These are phyloP conservation scores for Trachelus tabidus DNA, from an alignment of 2,888 invertebrate species.

Conservation along the genomic window DNA sequence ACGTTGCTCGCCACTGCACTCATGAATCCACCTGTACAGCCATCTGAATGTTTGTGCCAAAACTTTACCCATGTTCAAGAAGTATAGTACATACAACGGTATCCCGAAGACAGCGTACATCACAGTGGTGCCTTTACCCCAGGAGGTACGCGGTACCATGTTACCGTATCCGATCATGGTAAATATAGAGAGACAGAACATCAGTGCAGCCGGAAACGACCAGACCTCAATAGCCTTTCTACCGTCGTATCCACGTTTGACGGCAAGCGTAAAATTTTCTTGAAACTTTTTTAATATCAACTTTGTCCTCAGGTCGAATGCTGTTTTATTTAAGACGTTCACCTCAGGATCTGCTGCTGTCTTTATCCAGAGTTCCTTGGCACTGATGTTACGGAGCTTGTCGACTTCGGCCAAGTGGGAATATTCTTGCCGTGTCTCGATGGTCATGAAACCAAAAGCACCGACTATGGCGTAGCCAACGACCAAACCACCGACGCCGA, in stretches of 20 bases:
- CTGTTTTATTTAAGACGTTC: slow-evolving; percentile 77
- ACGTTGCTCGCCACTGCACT: slow-evolving; percentile 65
- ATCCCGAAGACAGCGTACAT: slow-evolving; percentile 90
- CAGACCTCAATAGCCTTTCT: slow-evolving; percentile 76
- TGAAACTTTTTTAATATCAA: slow-evolving; percentile 76
- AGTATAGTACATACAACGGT: slow-evolving; percentile 87
- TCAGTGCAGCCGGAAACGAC: slow-evolving; percentile 88
- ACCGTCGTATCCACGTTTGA: slow-evolving; percentile 79
- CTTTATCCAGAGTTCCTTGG: slow-evolving; percentile 76
- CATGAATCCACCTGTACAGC: slow-evolving; percentile 58
- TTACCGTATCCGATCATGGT: slow-evolving; percentile 95
- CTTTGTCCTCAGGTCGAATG: slow-evolving; percentile 74
- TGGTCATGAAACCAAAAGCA: slow-evolving; percentile 82
- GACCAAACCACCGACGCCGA: slow-evolving; percentile 88
- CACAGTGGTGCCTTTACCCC: slow-evolving; percentile 87
- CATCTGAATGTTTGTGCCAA: slow-evolving; percentile 82
- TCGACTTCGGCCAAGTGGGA: slow-evolving; percentile 60
- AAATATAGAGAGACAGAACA: slow-evolving; percentile 89
- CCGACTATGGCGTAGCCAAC: slow-evolving; percentile 89
- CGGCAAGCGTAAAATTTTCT: slow-evolving; percentile 73
- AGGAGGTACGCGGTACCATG: slow-evolving; percentile 82
- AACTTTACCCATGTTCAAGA: slow-evolving; percentile 90
- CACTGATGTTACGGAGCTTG: slow-evolving; percentile 70
- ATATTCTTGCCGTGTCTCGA: slow-evolving; percentile 75
- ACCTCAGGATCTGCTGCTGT: slow-evolving; percentile 68